Conservation (phyloP, 2,113 vertebrate genomes). For the Danionella cerebrum region DNA sequence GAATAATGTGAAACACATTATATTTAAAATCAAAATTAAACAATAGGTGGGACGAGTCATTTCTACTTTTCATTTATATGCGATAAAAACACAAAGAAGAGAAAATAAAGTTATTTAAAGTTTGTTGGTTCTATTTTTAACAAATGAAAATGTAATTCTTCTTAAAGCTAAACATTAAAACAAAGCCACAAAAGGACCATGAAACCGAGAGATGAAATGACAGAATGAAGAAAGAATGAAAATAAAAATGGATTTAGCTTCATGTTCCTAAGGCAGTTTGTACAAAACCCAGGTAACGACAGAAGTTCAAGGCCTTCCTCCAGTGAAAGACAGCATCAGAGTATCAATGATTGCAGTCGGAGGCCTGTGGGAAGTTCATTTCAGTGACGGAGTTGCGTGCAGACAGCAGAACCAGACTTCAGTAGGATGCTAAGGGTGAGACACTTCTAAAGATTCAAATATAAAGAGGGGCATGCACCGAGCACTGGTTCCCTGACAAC, state of each 20-base stretch:
- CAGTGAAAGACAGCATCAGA: conserved; percentile 29
- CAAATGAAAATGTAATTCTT: too few species aligned
- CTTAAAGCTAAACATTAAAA: too few species aligned
- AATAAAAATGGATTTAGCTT: conserved; percentile 28
- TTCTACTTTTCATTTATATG: too few species aligned
- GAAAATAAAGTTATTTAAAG: too few species aligned
- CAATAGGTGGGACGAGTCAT: too few species aligned
- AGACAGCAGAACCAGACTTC: not conserved
- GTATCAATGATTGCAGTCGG: conserved; percentile 24
- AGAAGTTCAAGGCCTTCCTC: conserved; percentile 16
- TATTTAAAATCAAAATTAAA: too few species aligned
- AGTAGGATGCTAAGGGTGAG: not conserved
- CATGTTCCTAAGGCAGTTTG: conserved; percentile 19
- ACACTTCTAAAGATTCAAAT: conserved; percentile 22
- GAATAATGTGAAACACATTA: too few species aligned
- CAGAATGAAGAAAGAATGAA: not conserved
- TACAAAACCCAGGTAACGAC: conserved; percentile 19
- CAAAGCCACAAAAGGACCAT: not conserved
- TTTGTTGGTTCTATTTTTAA: too few species aligned
- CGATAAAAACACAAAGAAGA: too few species aligned
- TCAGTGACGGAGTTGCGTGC: not conserved
- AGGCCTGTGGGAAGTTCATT: conserved; percentile 1
- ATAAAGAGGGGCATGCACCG: not conserved
- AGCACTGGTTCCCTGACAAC: not conserved
- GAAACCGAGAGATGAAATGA: not conserved